These are phyloP conservation scores for Perccottus glenii DNA, from an alignment of 2,113 vertebrate species.

Conservation along the genomic window DNA sequence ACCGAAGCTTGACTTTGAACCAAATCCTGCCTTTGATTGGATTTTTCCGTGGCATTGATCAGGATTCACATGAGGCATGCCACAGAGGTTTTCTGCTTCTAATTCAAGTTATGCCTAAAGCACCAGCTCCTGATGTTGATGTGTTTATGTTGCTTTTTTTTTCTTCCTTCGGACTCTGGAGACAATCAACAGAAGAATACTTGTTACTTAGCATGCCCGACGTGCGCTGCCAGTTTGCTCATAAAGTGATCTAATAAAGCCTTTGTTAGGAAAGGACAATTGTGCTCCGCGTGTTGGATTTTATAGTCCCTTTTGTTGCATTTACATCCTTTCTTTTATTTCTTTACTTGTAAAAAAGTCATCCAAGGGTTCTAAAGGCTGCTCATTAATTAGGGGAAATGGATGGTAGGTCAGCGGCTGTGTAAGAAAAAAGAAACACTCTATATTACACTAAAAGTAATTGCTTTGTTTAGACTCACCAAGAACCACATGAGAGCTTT, in stretches of 20 bases:
- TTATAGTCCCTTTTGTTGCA: slow-evolving; percentile 5
- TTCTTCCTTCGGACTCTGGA: slow-evolving; percentile 28
- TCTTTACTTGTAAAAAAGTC: slow-evolving; percentile 18
- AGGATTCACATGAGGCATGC: slow-evolving; percentile 55
- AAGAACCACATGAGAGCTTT: slow-evolving; percentile 46
- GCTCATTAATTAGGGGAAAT: slow-evolving; percentile 50
- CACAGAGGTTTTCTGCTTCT: slow-evolving; percentile 51
- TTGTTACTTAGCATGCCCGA: slow-evolving; percentile 8
- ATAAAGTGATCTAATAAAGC: slow-evolving; percentile 43
- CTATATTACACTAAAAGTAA: slow-evolving; percentile 54
- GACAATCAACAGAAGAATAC: slow-evolving; percentile 22
- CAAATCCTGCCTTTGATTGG: slow-evolving; percentile 48
- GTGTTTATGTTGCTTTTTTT: slow-evolving; percentile 29
- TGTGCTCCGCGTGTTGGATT: slow-evolving; percentile 15
- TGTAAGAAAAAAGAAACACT: slow-evolving; percentile 38
- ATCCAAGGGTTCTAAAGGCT: slow-evolving; percentile 40
- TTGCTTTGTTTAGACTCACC: slow-evolving; percentile 43
- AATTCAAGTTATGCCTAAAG: slow-evolving; percentile 53
- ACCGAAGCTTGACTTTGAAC: slow-evolving; percentile 50
- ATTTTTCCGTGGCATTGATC: slow-evolving; percentile 62
- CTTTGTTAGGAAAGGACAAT: slow-evolving; percentile 26
- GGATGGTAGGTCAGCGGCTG: slow-evolving; percentile 28
- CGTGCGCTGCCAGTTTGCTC: slow-evolving; percentile 44
- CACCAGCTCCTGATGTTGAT: slow-evolving; percentile 42
- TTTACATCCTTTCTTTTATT: slow-evolving; percentile 9